phyloP scores from a whole-genome alignment of 1,140 invertebrate genomes.

The Cephus cinctus region DNA sequence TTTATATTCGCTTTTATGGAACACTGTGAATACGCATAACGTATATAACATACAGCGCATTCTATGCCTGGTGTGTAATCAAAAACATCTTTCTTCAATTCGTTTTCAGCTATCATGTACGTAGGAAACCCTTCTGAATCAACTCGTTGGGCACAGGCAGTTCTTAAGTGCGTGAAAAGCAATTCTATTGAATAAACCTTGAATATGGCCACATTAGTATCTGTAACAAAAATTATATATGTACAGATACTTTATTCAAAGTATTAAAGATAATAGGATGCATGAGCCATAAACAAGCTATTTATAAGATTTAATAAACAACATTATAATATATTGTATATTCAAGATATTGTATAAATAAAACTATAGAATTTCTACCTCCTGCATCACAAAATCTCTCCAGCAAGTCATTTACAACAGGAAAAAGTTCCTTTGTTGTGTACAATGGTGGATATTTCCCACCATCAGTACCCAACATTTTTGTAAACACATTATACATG shows the following conservation, averaged over 20 bases:
- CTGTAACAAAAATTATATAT: slow-evolving; percentile 19
- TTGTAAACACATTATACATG: slow-evolving; percentile 44
- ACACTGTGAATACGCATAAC: neutral
- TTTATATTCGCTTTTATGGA: neutral
- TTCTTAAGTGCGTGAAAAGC: slow-evolving; percentile 54
- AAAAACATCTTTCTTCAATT: slow-evolving; percentile 58
- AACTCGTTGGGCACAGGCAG: slow-evolving; percentile 29
- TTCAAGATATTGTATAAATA: neutral
- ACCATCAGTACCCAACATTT: slow-evolving; percentile 37
- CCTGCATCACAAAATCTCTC: slow-evolving; percentile 43
- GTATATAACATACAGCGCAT: slow-evolving; percentile 50
- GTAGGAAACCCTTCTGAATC: slow-evolving; percentile 38
- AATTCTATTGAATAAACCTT: slow-evolving; percentile 58
- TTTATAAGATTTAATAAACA: slow-evolving; percentile 7
- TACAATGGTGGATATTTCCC: slow-evolving; percentile 52
- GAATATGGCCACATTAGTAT: slow-evolving; percentile 35
- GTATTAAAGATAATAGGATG: slow-evolving; percentile 1
- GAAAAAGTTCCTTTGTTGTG: slow-evolving; percentile 38
- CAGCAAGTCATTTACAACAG: slow-evolving; percentile 36
- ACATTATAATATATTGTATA: neutral
- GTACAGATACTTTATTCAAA: slow-evolving; percentile 2
- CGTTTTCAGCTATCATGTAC: slow-evolving; percentile 43
- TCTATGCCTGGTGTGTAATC: slow-evolving; percentile 48
- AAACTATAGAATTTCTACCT: slow-evolving; percentile 24
- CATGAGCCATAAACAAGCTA: neutral